These are phyloP conservation scores for Cremastinae sp. DNA, from an alignment of 2,888 invertebrate species.

Conservation along the genomic window DNA sequence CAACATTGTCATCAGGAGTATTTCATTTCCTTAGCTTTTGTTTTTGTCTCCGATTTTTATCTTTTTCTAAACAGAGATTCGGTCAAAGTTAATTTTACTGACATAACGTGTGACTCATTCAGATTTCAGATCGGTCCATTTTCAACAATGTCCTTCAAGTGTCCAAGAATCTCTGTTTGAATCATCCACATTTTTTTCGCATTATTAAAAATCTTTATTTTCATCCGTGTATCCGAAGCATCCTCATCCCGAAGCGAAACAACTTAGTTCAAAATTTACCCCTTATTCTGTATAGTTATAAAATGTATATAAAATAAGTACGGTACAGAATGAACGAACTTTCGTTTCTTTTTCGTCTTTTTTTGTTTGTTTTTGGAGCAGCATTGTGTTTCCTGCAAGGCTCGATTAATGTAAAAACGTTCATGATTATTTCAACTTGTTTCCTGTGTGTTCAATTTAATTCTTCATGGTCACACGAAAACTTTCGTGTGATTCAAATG, in stretches of 20 bases:
- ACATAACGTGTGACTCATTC: constrained; percentile 50
- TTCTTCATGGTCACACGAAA: constrained; percentile 11
- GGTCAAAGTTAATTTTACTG: constrained; percentile 48
- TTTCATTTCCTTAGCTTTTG: constrained; percentile 38
- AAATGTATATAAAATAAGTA: constrained; percentile 73
- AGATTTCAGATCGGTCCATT: constrained; percentile 20
- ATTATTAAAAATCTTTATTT: constrained; percentile 18
- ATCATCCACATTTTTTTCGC: background rate
- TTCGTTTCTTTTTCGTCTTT: constrained; percentile 39
- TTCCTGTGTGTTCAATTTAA: too few species aligned
- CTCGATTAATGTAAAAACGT: constrained; percentile 52
- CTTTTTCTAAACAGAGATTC: constrained; percentile 45
- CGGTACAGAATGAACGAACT: constrained; percentile 67
- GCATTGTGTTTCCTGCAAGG: constrained; percentile 47
- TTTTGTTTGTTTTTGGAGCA: constrained; percentile 32
- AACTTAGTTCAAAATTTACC: constrained; percentile 59
- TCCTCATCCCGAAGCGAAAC: constrained; percentile 56
- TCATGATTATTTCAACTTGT: constrained; percentile 12
- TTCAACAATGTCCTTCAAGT: constrained; percentile 32
- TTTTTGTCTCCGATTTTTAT: constrained; percentile 32
- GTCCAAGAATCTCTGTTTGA: constrained; percentile 19
- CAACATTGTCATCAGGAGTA: constrained; percentile 59
- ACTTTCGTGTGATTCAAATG: constrained; percentile 9
- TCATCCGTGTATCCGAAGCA: constrained; percentile 40
- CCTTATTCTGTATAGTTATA: constrained; percentile 65